These are phyloP conservation scores for Agonopterix heracliana DNA, from an alignment of 2,888 invertebrate genomes.

Conservation along the genomic window DNA sequence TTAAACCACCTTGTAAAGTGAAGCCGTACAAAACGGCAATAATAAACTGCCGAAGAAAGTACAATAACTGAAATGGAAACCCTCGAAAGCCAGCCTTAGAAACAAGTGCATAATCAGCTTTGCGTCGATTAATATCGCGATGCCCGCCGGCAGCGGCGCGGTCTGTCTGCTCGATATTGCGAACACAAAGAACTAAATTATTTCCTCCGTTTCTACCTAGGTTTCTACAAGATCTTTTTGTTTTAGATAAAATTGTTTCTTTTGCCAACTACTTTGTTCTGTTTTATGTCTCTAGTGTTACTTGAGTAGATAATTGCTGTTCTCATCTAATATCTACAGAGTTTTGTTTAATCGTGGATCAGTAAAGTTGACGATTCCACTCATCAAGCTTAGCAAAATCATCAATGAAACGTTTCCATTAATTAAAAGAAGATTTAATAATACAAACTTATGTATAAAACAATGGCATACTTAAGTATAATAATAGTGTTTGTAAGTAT, in stretches of 20 bases:
- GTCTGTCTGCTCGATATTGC: slow-evolving; percentile 55
- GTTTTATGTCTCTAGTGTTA: no score
- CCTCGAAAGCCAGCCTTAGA: slow-evolving; percentile 44
- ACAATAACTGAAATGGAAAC: slow-evolving; percentile 37
- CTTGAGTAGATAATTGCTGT: not conserved
- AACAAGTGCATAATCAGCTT: slow-evolving; percentile 66
- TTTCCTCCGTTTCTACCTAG: slow-evolving; percentile 49
- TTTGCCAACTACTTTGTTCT: slow-evolving; percentile 12
- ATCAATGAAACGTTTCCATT: no score
- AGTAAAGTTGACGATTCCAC: no score
- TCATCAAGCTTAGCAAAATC: no score
- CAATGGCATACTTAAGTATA: no score
- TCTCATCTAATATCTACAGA: no score
- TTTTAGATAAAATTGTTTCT: slow-evolving; percentile 47
- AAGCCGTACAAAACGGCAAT: slow-evolving; percentile 3
- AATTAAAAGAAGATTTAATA: no score
- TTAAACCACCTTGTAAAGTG: no score
- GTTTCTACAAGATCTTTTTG: slow-evolving; percentile 54
- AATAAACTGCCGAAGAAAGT: not conserved
- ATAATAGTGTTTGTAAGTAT: no score
- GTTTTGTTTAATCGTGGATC: no score
- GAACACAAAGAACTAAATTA: slow-evolving; percentile 69
- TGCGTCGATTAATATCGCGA: slow-evolving; percentile 68
- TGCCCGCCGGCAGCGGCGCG: slow-evolving; percentile 43
- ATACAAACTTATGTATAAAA: no score